Base-by-base conservation (phyloP, 2,888 invertebrate genomes). In the Ormyrus labotus region DNA sequence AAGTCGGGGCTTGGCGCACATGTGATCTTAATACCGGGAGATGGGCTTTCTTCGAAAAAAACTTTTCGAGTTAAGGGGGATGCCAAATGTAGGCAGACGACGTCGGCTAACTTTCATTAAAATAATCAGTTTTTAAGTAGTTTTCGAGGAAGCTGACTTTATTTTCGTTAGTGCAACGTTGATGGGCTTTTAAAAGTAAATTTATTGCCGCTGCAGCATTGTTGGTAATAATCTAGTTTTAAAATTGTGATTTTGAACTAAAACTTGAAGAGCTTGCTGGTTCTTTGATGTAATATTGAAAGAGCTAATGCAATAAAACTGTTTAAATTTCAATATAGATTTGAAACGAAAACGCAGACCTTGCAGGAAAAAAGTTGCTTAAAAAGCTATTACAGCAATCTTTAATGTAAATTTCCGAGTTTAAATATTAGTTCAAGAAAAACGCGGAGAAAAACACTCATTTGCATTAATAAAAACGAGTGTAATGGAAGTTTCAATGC, bases 401-500 rank as follows among this genome's bases (percentile, higher is more conserved):
- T 47, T 9, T 48, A 58, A 58, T 55, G 58, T 58, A 58, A 73
- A 64, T 55, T 34, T 34, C 34, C 34, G 3, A 34, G 34, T 34
- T 34, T 34, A 34, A 34, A 34, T 34, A 34, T 50, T n/a, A 45
- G 58, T 57, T 63, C 34, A 70, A 70, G 13, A 64, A 67, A 50
- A 50, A 19, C 57, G 13, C 34, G 58, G 60, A 51, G 65, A 53
- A 60, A 78, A 65, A 11, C 10, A 45, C 19, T 63, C 57, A 58
- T 65, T 58, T 60, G 53, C 70, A 65, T 65, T 58, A 51, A 71
- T 57, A 60, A 70, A 34, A 51, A 4, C 45, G 50, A n/a, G 47
- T 58, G 51, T 64, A 71, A 71, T 78, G 78, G 65, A 58, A 47
- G 58, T 51, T 65, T 58, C 71, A 9, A 63, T 69, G 69, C 50